Percentiles rank a stretch among this genome's conserved stretches.
Conservation (phyloP, 2,888 invertebrate species). For the Lissonota sp. region DNA sequence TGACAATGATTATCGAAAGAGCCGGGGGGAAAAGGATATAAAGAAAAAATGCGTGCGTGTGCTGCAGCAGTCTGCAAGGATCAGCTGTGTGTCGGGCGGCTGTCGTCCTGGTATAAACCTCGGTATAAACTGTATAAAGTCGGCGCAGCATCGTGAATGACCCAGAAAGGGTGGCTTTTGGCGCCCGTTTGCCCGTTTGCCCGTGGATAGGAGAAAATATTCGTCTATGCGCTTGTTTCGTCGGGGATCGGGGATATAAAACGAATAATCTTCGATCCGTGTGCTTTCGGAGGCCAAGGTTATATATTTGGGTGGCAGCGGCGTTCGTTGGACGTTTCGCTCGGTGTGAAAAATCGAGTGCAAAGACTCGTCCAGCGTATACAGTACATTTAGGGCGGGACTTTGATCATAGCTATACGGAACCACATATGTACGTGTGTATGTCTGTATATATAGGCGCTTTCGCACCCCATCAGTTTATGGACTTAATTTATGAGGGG, state of each 20-base stretch:
- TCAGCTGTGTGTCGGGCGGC: slow-evolving; percentile 57
- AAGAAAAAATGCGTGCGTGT: neutral
- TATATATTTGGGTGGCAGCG: slow-evolving; percentile 35
- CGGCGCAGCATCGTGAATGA: slow-evolving; percentile 34
- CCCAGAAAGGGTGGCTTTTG: slow-evolving; percentile 57
- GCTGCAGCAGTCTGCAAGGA: slow-evolving; percentile 38
- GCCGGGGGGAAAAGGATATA: neutral
- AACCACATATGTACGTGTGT: too few species aligned
- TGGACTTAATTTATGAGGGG: too few species aligned
- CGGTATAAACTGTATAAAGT: too few species aligned
- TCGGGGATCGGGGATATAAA: neutral
- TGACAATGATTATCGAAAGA: neutral
- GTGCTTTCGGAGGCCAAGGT: slow-evolving; percentile 60
- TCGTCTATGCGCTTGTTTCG: neutral
- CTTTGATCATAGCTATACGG: slow-evolving; percentile 12
- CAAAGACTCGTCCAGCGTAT: slow-evolving; percentile 3
- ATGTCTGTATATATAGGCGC: too few species aligned
- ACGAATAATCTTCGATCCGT: slow-evolving; percentile 53
- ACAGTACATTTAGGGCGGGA: slow-evolving; percentile 35
- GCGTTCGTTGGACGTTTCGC: slow-evolving; percentile 15
- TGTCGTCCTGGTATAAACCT: slow-evolving; percentile 54
- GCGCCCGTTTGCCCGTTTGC: slow-evolving; percentile 28
- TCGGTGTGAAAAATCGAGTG: slow-evolving; percentile 6
- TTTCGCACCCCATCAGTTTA: too few species aligned
- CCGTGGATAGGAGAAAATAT: slow-evolving; percentile 15